These are phyloP conservation scores for Mus pahari DNA, from an alignment of 2,113 vertebrate genomes.

Conservation along the genomic window DNA sequence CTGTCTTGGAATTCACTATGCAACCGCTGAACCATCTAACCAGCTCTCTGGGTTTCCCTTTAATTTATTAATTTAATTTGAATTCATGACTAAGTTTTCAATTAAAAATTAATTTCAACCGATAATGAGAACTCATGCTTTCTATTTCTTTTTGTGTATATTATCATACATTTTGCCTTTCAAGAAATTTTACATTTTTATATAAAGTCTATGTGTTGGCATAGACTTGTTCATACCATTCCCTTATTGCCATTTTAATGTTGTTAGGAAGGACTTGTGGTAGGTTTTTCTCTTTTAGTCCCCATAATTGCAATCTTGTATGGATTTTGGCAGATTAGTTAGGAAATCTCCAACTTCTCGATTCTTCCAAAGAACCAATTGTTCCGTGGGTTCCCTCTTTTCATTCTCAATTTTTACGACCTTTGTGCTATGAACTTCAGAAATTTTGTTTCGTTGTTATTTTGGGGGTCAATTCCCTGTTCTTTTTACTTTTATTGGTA, in stretches of 20 bases:
- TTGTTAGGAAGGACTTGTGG: background rate
- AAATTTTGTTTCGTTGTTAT: background rate
- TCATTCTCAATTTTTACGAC: background rate
- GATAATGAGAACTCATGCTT: background rate
- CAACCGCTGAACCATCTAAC: background rate
- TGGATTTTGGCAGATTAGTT: background rate
- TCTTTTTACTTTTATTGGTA: background rate
- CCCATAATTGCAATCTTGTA: background rate
- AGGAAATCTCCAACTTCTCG: background rate
- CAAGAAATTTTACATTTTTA: conserved; percentile 20
- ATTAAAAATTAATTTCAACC: conserved; percentile 27
- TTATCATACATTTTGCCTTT: conserved; percentile 25
- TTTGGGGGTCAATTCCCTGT: background rate
- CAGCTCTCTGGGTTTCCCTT: background rate
- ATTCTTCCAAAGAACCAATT: background rate
- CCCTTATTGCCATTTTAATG: background rate
- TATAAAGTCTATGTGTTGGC: background rate
- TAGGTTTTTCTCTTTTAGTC: background rate
- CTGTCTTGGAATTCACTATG: background rate
- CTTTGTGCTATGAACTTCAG: background rate
- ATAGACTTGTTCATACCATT: background rate
- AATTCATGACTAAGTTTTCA: conserved; percentile 26
- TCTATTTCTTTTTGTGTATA: background rate
- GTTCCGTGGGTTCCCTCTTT: background rate
- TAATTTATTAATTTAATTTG: conserved; percentile 45